Evolutionary conservation across 2,113 vertebrate species (phyloP).

Genomic region (Jaculus jaculus): DNA sequence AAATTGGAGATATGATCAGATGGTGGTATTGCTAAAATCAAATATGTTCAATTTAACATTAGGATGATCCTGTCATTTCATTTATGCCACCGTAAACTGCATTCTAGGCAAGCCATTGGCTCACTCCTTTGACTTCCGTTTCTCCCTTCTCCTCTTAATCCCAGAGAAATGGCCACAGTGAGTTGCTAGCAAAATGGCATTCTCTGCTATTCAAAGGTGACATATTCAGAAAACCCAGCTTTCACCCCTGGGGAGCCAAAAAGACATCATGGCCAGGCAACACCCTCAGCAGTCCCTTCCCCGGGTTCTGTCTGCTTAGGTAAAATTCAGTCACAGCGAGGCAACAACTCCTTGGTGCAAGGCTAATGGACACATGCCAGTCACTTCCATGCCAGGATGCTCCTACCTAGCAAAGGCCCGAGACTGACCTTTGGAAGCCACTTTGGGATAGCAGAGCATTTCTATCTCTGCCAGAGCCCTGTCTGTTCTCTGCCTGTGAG

Average conservation of each 20-base stretch:
- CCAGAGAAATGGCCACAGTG: constrained; percentile 22
- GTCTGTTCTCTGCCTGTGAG: accelerated
- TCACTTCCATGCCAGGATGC: too few species aligned
- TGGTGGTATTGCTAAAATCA: constrained; percentile 41
- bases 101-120: not conserved
- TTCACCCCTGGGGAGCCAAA: not conserved
- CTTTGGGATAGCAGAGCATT: accelerated
- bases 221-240: not conserved
- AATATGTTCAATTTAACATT: not conserved
- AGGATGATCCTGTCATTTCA: not conserved
- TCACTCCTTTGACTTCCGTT: not conserved
- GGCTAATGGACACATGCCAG: accelerated
- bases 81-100: not conserved
- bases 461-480: not conserved
- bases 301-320: not conserved
- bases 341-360: accelerated
- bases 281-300: not conserved
- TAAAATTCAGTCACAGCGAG: accelerated
- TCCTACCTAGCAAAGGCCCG: not conserved
- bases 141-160: constrained; percentile 34
- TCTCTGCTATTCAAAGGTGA: not conserved
- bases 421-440: not conserved
- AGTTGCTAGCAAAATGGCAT: constrained; percentile 10
- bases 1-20: not conserved
- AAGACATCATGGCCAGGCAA: not conserved